A percentile compares a stretch with the other conserved stretches of the same genome.
Evolutionary conservation across 2,113 vertebrate genomes (phyloP).

Genomic region (Nycticorax nycticorax): DNA sequence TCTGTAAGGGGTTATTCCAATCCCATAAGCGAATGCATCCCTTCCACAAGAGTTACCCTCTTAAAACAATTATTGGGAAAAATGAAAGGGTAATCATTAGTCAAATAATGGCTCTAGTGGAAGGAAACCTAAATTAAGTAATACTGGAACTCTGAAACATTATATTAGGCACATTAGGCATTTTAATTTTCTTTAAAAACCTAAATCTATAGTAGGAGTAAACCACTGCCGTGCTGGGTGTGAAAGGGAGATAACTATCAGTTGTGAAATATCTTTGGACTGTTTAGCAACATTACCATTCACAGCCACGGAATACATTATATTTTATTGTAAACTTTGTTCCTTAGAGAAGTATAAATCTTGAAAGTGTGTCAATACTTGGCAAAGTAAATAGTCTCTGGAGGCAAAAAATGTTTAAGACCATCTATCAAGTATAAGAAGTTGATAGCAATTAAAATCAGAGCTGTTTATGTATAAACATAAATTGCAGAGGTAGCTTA

Average conservation of each 20-base stretch:
- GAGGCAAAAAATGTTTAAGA: constrained; percentile 73
- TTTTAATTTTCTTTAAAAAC: neutral
- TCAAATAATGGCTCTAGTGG: neutral
- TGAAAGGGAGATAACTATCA: constrained; percentile 32
- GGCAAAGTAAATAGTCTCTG: constrained; percentile 72
- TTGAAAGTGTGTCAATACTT: constrained; percentile 72
- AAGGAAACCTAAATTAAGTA: neutral
- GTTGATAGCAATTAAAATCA: constrained; percentile 69
- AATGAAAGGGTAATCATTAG: neutral
- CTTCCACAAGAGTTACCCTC: neutral
- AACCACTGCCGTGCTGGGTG: neutral
- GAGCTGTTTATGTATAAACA: constrained; percentile 63
- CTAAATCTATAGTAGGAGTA: neutral
- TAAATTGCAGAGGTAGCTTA: constrained; percentile 52
- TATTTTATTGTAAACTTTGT: constrained; percentile 73
- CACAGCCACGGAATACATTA: constrained; percentile 79
- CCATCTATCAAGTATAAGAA: constrained; percentile 64
- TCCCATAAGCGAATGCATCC: neutral
- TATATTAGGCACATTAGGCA: neutral
- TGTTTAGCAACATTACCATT: constrained; percentile 75
- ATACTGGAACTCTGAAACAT: neutral
- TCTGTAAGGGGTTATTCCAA: neutral
- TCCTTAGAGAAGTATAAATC: constrained; percentile 76
- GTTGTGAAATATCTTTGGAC: constrained; percentile 62
- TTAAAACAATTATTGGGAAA: neutral